A percentile compares a stretch with the other conserved stretches of the same genome.
Conservation (phyloP, 2,797 vertebrate species). For the Pygocentrus nattereri region DNA sequence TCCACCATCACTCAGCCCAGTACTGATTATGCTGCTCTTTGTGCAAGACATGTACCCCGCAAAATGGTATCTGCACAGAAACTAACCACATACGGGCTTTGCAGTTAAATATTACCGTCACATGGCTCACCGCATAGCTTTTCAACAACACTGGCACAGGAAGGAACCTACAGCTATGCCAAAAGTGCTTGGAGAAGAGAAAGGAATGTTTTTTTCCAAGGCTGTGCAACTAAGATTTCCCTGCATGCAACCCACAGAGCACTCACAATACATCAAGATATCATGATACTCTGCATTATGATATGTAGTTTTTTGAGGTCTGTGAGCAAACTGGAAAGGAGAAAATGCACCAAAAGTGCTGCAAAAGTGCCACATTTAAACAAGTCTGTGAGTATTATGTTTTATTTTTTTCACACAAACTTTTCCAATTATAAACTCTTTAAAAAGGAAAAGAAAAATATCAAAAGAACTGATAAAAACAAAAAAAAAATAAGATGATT, state of each 20-base stretch:
- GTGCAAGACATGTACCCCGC: not conserved
- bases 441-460: not conserved
- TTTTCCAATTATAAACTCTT: not conserved
- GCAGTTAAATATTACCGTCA: not conserved
- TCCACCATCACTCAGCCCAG: not conserved
- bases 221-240: too few species aligned
- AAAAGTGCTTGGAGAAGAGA: not conserved
- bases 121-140: not conserved
- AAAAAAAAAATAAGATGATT: not conserved
- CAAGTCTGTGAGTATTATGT: not conserved
- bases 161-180: not conserved
- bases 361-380: too few species aligned
- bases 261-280: not conserved
- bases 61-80: too few species aligned
- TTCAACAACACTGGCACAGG: not conserved
- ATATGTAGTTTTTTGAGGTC: too few species aligned
- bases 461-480: not conserved
- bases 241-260: not conserved
- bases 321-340: not conserved
- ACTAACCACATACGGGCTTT: not conserved
- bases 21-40: not conserved
- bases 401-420: too few species aligned
- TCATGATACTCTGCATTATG: too few species aligned
- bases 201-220: not conserved
- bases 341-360: not conserved